Evolutionary conservation across 2,888 invertebrate species (phyloP), one percentile per base, ranked within the genome.

Genomic region (Lepidochrysops patricia): DNA sequence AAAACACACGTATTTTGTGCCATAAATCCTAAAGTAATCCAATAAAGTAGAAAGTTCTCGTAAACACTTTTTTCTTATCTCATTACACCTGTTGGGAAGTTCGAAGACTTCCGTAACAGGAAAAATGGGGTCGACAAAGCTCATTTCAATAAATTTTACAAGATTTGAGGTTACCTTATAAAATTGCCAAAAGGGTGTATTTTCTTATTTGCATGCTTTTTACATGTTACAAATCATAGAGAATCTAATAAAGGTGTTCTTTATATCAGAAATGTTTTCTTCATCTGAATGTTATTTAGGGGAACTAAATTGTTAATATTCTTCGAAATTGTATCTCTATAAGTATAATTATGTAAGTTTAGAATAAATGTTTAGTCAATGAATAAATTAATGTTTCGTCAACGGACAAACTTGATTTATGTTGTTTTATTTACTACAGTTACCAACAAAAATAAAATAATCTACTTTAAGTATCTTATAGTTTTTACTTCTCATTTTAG

Each of bases 331-430:
- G 56, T 60, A 43, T 57, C n/a, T 50, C 37, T 49, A 32, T 57
- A 59, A 49, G 27, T 58, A 6, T 57, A 56, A 43, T 23, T 56
- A 57, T 63, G 12, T 60, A 57, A 56, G 27, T 57, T 58, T 64
- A 58, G 57, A n/a, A 57, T 63, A 60, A 43, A 62, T 37, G 25
- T 60, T 50, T 64, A 64, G 63, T 64, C 66, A 66, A 64, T 64
- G 63, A 67, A 67, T 67, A 66, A 67, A 67, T 48, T 60, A 57
- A 67, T 63, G 63, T 61, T 65, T 19, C 63, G 61, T 61, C 65
- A 61, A 62, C 57, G 52, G 50, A 59, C 50, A 50, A 29, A 19
- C 15, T 32, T 29, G 19, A 29, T 12, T 9, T 19, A 37, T 58
- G 43, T 12, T 48, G 61, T 65, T 62, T 63, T 27, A 62, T 63